Conservation (phyloP, 2,797 vertebrate species). For the Rhincodon typus region DNA sequence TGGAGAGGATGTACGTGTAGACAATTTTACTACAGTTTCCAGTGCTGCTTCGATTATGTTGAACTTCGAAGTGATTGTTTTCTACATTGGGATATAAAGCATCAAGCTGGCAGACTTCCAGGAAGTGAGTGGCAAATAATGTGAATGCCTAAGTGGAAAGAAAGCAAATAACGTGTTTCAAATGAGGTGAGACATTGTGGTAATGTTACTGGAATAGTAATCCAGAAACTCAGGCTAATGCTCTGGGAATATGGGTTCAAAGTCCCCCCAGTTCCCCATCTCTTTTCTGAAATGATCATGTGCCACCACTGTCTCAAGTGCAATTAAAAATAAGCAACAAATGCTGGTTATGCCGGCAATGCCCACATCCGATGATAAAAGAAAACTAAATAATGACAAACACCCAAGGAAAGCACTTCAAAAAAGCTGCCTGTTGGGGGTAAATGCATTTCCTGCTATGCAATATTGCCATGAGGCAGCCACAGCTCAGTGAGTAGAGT, state of each 20-base stretch:
- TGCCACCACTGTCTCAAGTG: too few relatives aligned
- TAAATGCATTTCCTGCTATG: not conserved
- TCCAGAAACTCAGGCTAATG: too few relatives aligned
- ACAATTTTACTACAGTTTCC: conserved; percentile 67
- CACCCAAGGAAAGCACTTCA: not conserved
- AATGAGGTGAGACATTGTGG: not conserved
- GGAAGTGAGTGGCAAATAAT: conserved; percentile 88
- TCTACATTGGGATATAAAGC: conserved; percentile 84
- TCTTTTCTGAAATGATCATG: too few relatives aligned
- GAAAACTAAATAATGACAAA: not conserved
- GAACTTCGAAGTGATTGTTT: conserved; percentile 91
- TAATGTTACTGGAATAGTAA: too few relatives aligned
- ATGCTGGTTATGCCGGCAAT: too few relatives aligned
- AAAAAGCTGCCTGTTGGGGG: not conserved
- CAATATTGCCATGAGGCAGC: not conserved
- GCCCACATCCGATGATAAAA: too few relatives aligned
- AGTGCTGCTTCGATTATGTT: conserved; percentile 65
- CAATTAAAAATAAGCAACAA: too few relatives aligned
- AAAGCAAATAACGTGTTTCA: not conserved
- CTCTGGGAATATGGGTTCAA: too few relatives aligned
- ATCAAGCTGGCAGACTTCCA: conserved; percentile 85
- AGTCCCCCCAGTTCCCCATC: too few relatives aligned
- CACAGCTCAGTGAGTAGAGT: not conserved
- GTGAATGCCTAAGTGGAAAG: conserved; percentile 74
- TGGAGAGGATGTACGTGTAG: conserved; percentile 79